Evolutionary conservation across 2,888 invertebrate species (phyloP).

Genomic region (Macaria liturata): DNA sequence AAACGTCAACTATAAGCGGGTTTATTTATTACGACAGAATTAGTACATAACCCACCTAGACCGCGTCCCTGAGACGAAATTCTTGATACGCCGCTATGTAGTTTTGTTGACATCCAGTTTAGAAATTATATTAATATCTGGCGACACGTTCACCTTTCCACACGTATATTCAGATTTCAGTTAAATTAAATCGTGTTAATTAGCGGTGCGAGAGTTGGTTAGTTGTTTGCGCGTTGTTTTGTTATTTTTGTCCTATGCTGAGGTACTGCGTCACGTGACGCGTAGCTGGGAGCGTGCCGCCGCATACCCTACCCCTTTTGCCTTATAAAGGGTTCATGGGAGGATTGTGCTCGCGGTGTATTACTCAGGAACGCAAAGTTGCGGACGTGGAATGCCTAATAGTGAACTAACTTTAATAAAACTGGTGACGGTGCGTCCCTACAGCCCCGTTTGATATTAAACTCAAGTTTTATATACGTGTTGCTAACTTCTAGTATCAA

Average conservation of each 20-base stretch:
- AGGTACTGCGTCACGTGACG: slow-evolving; percentile 4
- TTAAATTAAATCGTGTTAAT: slow-evolving; percentile 4
- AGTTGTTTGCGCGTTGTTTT: neutral
- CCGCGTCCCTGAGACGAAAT: slow-evolving; percentile 62
- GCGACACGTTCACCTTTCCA: slow-evolving; percentile 28
- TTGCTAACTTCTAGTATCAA: no score
- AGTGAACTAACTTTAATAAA: neutral
- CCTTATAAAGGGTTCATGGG: slow-evolving; percentile 13
- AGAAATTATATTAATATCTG: slow-evolving; percentile 30
- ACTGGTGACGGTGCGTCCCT: no score
- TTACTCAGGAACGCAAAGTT: slow-evolving; percentile 13
- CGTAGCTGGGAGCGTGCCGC: slow-evolving; percentile 6
- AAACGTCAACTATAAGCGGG: slow-evolving; percentile 71
- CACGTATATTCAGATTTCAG: slow-evolving; percentile 18
- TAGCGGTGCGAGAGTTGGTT: neutral
- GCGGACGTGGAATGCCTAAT: slow-evolving; percentile 7
- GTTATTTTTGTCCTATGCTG: slow-evolving; percentile 5
- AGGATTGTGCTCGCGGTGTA: slow-evolving; percentile 9
- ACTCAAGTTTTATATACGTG: no score
- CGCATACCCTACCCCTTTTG: slow-evolving; percentile 8
- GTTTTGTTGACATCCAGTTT: slow-evolving; percentile 41
- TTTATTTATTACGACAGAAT: slow-evolving; percentile 75
- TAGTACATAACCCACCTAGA: slow-evolving; percentile 57
- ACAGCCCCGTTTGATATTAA: no score
- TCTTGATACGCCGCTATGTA: slow-evolving; percentile 44